Evolutionary conservation across 2,113 vertebrate species (phyloP).

Genomic region (Cnemophilus loriae): DNA sequence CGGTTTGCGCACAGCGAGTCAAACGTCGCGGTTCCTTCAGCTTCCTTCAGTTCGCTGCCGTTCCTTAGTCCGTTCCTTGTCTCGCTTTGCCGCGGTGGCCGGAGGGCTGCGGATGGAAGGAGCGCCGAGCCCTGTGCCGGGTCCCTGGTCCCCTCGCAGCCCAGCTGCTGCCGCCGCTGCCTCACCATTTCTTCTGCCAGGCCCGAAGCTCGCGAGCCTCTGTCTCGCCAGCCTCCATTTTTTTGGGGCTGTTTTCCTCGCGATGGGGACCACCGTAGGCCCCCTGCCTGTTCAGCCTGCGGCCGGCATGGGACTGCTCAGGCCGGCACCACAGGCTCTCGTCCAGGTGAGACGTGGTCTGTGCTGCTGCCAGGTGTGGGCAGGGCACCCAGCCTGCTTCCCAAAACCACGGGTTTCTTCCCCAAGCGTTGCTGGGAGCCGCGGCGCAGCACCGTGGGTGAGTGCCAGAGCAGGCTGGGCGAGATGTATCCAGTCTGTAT

Average conservation of each 20-base stretch:
- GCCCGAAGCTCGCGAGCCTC: neutral
- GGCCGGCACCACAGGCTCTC: rapidly evolving
- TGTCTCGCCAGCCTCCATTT: neutral
- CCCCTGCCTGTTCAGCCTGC: neutral
- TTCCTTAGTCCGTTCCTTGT: neutral
- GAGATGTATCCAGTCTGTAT: neutral
- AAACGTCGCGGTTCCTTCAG: neutral
- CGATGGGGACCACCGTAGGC: neutral
- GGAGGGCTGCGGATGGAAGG: neutral
- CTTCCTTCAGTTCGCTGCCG: neutral
- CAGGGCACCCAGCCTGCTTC: neutral
- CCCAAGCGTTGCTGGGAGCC: neutral
- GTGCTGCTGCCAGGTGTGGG: neutral
- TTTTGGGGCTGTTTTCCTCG: neutral
- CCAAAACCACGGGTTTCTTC: neutral
- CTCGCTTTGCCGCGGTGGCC: neutral
- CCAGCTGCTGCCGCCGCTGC: neutral
- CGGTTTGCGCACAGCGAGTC: neutral
- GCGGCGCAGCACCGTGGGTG: rapidly evolving
- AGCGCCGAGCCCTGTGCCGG: neutral
- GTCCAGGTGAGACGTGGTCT: neutral
- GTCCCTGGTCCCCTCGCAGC: neutral
- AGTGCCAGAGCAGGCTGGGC: neutral
- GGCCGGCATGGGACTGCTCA: neutral
- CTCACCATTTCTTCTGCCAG: neutral